Base-by-base conservation (phyloP, 2,888 invertebrate species). In the Morpho deidamia region DNA sequence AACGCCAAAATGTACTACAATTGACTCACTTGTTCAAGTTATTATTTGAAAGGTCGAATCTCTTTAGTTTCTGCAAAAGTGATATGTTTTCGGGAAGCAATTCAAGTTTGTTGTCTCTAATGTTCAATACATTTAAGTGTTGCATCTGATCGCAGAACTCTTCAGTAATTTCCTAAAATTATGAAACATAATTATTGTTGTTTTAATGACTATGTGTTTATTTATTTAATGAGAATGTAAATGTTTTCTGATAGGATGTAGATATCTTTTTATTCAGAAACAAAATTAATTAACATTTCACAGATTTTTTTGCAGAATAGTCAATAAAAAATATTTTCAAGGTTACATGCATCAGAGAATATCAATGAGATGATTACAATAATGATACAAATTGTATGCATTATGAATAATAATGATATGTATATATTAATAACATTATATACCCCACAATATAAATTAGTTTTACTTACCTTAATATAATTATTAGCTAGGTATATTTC, bases 401-500 rank as follows among this genome's bases (percentile, higher is more conserved):
- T 3, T 23, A 2, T 2, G 23, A 23, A 23, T 23, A 23, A 23
- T 23, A 23, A 23, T 23, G 4, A 14, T 14, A 14, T 1, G 23
- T 23, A 3, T 23, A 23, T 5, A 23, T 23, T 5, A 23, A 23
- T 23, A 23, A 5, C 23, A 23, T 23, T 23, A 23, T 23, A 23
- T 23, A 23, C 23, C 23, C 23, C 23, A 23, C 23, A 23, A 23
- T 23, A 23, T 23, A 23, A 3, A 23, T 23, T 5, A 10, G 7
- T 35, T 38, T 9, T 14, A 45, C 70, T 59, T 83, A 95, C 95
- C 88, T 91, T 91, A 55, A 97, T 93, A 64, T 85, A 92, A 87
- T 97, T 97, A 77, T 96, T 95, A 50, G 96, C 94, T 67, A 96
- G 89, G 81, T 96, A 94, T 51, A 97, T 82, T 82, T 97, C 96